Base-by-base conservation (phyloP, 2,797 vertebrate genomes). In the Peromyscus attwateri region DNA sequence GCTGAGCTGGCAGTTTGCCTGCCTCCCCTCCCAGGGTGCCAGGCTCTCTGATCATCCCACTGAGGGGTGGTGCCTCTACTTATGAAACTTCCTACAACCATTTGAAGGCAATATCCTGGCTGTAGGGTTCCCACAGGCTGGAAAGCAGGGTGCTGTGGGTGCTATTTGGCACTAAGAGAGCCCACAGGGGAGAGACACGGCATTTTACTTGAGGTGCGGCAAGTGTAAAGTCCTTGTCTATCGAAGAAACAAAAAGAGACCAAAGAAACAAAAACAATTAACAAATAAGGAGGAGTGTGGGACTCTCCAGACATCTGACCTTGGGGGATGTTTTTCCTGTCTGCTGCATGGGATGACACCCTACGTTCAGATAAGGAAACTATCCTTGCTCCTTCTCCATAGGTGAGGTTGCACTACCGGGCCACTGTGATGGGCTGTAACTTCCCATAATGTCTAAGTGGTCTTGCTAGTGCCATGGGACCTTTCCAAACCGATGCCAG, bases 21-120 rank as follows among this genome's bases (percentile, higher is more conserved):
- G 52, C n/a, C 52, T 93, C 52, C 77, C 88, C 57, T 85, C 70
- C 81, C 62, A 0, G 1, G 40, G 71, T 84, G 76, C 76, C 2
- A 17, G 89, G 80, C 66, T 84, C 80, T 96, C 93, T 87, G 92
- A 97, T 95, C 55, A 75, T 89, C 92, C 82, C 95, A 80, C 89
- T 79, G 34, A 71, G 57, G 34, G 46, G n/a, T 6, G 60, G 87
- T 10, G 57, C 37, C 34, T 94, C 71, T 37, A 34, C 49, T 57
- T 95, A 49, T 29, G 27, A 88, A 96, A 91, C 27, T 9, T 62
- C 46, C 93, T n/a, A 4, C 19, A 52, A 31, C 57, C 31, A 55
- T 16, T 31, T 2, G 46, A 52, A 55, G 46, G n/a, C 4, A 5
- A 1, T 55, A 40, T 68, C 76, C 76, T 46, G 17, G 40, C 66